phyloP scores from a whole-genome alignment of 2,113 vertebrate species.

The Oreochromis tanganicae region DNA sequence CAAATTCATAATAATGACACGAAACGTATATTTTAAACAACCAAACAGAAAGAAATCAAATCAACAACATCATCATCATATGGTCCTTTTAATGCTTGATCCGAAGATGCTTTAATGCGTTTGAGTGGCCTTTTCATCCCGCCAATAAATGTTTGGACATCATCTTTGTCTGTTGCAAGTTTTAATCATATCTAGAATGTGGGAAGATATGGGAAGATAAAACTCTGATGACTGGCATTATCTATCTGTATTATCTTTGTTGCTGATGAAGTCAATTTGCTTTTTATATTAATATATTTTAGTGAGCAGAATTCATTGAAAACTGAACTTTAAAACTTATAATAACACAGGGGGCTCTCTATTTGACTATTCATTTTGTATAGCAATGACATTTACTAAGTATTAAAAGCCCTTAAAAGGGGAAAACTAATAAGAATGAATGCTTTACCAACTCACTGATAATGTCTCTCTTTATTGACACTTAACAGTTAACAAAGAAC shows the following conservation, averaged over 20 bases:
- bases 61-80: background rate
- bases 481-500: background rate
- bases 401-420: background rate
- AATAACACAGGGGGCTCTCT: background rate
- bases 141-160: background rate
- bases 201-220: background rate
- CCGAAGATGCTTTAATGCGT: fast-evolving
- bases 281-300: background rate
- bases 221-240: fast-evolving
- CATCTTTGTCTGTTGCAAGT: background rate
- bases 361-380: background rate
- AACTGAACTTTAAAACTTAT: background rate
- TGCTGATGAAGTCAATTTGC: background rate
- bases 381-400: background rate
- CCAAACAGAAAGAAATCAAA: background rate
- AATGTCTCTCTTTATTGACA: background rate
- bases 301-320: background rate
- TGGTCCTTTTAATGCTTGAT: background rate
- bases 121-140: background rate
- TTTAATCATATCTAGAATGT: background rate
- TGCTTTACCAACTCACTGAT: background rate
- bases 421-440: background rate
- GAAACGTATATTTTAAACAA: background rate
- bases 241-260: background rate
- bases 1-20: background rate